These are phyloP conservation scores for Trichomalopsis sarcophagae DNA, from an alignment of 1,140 invertebrate genomes.

Conservation along the genomic window DNA sequence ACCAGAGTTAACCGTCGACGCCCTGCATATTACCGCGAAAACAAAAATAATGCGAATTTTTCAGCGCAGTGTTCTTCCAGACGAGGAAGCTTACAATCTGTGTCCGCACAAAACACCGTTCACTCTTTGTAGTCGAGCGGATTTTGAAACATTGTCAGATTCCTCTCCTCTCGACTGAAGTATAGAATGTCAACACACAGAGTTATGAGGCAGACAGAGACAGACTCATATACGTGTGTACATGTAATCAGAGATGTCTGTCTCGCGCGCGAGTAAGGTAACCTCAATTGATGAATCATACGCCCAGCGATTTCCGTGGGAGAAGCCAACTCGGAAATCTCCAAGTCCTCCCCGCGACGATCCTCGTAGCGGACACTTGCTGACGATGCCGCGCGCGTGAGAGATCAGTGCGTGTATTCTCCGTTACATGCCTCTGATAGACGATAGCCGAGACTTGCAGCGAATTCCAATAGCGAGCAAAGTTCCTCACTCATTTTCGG, in stretches of 20 bases:
- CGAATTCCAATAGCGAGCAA: background rate
- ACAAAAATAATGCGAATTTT: background rate
- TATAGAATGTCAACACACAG: conserved; percentile 39
- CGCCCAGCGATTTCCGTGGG: conserved; percentile 35
- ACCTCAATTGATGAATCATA: conserved; percentile 52
- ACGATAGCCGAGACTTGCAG: background rate
- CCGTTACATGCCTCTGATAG: background rate
- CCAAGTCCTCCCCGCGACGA: background rate
- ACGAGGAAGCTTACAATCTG: background rate
- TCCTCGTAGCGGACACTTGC: background rate
- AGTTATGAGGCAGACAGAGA: background rate
- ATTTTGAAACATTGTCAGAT: background rate
- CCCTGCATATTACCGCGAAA: conserved; percentile 35
- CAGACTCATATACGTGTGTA: background rate
- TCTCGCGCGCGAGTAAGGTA: conserved; percentile 34
- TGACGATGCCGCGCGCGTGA: background rate
- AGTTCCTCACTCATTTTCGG: conserved; percentile 9
- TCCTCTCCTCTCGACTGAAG: background rate
- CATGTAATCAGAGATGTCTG: background rate
- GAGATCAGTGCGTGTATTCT: background rate
- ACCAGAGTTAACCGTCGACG: conserved; percentile 16
- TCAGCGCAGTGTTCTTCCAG: background rate
- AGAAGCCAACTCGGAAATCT: background rate
- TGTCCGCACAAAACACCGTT: background rate
- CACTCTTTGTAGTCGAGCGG: background rate